Evolutionary conservation across 2,113 vertebrate genomes (phyloP).

Genomic region (Sceloporus tristichus): DNA sequence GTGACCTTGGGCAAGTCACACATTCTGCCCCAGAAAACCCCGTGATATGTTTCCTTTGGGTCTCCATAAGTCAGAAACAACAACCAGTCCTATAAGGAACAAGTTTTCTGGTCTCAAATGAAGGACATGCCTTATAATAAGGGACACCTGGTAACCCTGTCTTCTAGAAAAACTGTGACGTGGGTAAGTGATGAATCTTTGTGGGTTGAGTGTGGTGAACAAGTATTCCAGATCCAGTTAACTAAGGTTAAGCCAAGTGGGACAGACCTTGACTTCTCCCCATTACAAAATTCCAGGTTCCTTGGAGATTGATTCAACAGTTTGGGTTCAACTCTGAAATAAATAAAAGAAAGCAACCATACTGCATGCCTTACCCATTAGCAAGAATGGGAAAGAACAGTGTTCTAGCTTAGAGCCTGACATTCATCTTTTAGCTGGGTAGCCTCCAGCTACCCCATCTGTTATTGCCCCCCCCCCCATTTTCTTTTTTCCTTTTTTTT

Average conservation of each 20-base stretch:
- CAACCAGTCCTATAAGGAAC: too few species aligned
- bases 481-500: neutral
- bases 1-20: too few species aligned
- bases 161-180: neutral
- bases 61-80: too few species aligned
- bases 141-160: slow-evolving; percentile 14
- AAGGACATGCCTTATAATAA: too few species aligned
- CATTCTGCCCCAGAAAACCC: too few species aligned
- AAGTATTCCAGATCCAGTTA: neutral
- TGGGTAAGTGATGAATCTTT: slow-evolving; percentile 28
- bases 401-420: neutral
- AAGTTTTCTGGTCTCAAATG: too few species aligned
- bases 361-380: neutral
- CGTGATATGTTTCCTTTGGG: too few species aligned
- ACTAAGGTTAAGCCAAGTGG: neutral
- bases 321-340: neutral
- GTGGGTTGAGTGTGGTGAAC: neutral
- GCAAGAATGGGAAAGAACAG: neutral
- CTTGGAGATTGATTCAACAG: neutral
- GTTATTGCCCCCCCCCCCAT: neutral
- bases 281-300: neutral
- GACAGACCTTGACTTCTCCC: neutral
- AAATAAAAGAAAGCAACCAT: neutral
- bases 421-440: neutral
- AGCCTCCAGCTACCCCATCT: neutral